Conservation (phyloP, 92 coral and sea anemone genomes). For the Phenganax stokvisi region DNA sequence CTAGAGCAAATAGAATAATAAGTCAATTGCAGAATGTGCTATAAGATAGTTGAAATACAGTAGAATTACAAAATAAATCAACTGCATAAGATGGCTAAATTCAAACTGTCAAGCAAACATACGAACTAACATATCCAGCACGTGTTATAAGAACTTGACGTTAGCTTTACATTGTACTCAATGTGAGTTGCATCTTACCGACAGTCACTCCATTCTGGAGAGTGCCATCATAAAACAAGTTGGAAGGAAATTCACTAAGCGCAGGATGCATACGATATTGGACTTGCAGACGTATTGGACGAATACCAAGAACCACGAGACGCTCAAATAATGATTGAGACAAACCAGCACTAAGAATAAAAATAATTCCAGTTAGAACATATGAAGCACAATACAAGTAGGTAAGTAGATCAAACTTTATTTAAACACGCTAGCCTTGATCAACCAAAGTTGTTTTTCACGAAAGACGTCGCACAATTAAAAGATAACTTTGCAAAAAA, state of each 20-base stretch:
- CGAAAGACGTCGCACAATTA: neutral
- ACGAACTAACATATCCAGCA: neutral
- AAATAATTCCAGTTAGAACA: neutral
- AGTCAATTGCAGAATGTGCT: no score
- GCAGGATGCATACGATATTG: slow-evolving; percentile 99
- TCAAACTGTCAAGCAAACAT: no score
- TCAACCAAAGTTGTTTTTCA: neutral
- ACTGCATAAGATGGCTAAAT: no score
- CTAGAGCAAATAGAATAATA: no score
- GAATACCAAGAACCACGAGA: slow-evolving; percentile 92
- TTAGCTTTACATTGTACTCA: neutral
- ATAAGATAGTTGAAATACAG: no score
- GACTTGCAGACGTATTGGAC: slow-evolving; percentile 98
- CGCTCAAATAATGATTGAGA: slow-evolving; percentile 98
- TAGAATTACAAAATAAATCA: no score
- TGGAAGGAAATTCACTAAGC: slow-evolving; percentile 98
- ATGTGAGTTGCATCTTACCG: slow-evolving; percentile 45
- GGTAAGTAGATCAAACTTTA: neutral
- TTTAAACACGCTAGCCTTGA: neutral
- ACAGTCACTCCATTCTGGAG: slow-evolving; percentile 98
- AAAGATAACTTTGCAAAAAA: neutral
- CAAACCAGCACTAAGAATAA: slow-evolving; percentile 75
- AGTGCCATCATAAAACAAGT: slow-evolving; percentile 96
- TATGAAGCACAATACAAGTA: neutral
- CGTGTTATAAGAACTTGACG: neutral